phyloP scores from a whole-genome alignment of 1,140 invertebrate species.

The Drosophila tani region DNA sequence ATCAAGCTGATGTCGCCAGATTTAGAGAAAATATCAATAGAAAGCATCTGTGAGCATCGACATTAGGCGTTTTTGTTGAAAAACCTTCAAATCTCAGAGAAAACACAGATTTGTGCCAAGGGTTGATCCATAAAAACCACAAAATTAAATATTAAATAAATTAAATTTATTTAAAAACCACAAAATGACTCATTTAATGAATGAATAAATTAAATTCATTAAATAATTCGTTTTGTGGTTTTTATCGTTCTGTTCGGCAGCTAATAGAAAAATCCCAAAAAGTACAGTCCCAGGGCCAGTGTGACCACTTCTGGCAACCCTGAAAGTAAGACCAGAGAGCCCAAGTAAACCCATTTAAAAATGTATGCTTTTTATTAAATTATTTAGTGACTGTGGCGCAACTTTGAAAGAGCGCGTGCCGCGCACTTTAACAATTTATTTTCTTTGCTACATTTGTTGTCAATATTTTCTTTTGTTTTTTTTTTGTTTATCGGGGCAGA shows the following conservation, averaged over 20 bases:
- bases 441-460: constrained; percentile 38
- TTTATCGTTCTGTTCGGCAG: no score
- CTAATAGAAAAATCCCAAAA: no score
- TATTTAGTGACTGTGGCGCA: constrained; percentile 39
- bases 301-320: no score
- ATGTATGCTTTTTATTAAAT: constrained; percentile 44
- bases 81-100: not conserved
- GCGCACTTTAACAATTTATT: constrained; percentile 27
- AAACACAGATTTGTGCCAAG: not conserved
- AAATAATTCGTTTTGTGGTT: no score
- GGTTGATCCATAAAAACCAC: no score
- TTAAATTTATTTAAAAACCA: no score
- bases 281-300: no score
- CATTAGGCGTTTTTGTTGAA: not conserved
- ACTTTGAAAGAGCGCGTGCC: constrained; percentile 60
- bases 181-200: no score
- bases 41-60: not conserved
- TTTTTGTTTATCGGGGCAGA: constrained; percentile 8
- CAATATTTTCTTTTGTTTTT: constrained; percentile 25
- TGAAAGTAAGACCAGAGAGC: not conserved
- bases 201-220: no score
- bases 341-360: constrained; percentile 16
- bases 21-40: not conserved
- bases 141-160: no score
- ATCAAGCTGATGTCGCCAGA: no score